phyloP scores from a whole-genome alignment of 2,888 invertebrate genomes.

The Caenorhabditis becei region DNA sequence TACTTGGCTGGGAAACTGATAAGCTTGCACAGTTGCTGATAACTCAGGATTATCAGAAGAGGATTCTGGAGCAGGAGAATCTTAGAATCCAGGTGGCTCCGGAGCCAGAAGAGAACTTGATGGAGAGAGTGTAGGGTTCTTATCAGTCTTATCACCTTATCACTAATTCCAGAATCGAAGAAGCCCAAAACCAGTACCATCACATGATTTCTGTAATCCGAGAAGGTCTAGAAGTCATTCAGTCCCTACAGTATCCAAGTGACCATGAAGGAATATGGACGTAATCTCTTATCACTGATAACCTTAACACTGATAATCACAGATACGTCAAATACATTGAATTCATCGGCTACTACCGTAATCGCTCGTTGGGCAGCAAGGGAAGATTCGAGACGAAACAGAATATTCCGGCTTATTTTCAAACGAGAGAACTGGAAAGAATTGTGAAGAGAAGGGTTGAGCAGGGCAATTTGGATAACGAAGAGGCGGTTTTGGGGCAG shows the following conservation, averaged over 20 bases:
- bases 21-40: background rate
- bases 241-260: background rate
- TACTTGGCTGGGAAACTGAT: background rate
- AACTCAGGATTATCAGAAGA: background rate
- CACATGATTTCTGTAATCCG: constrained; percentile 1
- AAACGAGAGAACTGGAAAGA: constrained; percentile 3
- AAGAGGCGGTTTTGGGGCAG: background rate
- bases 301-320: background rate
- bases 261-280: constrained; percentile 13
- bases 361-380: background rate
- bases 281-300: background rate
- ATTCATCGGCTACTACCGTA: constrained; percentile 10
- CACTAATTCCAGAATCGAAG: background rate
- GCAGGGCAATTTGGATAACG: background rate
- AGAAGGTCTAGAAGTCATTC: background rate
- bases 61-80: background rate
- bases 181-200: background rate
- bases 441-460: background rate
- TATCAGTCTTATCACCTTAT: no score
- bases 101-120: background rate
- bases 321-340: constrained; percentile 1
- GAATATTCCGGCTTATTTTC: background rate
- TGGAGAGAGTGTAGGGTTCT: background rate
- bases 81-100: background rate
- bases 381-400: constrained; percentile 10